Base-by-base conservation (phyloP, 2,888 invertebrate genomes). In the Luperina nickerlii region DNA sequence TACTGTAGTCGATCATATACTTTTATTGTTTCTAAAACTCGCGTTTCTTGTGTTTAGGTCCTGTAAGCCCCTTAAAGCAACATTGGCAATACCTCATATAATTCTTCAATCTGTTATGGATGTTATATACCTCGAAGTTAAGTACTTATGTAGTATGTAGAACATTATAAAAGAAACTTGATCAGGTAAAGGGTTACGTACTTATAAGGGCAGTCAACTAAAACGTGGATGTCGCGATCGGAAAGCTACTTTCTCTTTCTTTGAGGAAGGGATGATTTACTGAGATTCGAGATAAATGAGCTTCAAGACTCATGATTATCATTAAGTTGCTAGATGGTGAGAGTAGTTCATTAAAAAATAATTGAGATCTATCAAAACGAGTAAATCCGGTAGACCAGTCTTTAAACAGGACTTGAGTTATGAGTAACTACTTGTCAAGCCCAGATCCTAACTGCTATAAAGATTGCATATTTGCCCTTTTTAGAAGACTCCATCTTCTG, bases 171-270 rank as follows among this genome's bases (percentile, higher is more conserved):
- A 68, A 66, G 42, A 74, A 80, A 85, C 85, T 38, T 62, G 81
- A 69, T 73, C 80, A 69, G 32, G 71, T 72, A 60, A 65, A 65
- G 20, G 38, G 27, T 66, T 54, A 78, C 51, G 15, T 57, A 63
- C 84, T 15, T 79, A 48, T 18, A 74, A 84, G 73, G 80, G 65
- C 82, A 73, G 65, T 84, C 57, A 84, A 79, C 67, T 78, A 45
- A 60, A 62, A 15, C 32, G 7, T 79, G 69, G 62, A 66, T 70
- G 27, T 77, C 57, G 54, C 18, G 62, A 74, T 48, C 62, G 24
- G 76, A 79, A 87, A 87, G 27, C 74, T 48, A 87, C 87, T 87
- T 87, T 85, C 87, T 72, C 76, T 38, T 48, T 38, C 42, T 42
- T 13, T 20, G 51, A 45, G 27, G 67, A 70, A 76, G 66, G 74